phyloP scores from a whole-genome alignment of 1,140 invertebrate species.

The Papilio xuthus region DNA sequence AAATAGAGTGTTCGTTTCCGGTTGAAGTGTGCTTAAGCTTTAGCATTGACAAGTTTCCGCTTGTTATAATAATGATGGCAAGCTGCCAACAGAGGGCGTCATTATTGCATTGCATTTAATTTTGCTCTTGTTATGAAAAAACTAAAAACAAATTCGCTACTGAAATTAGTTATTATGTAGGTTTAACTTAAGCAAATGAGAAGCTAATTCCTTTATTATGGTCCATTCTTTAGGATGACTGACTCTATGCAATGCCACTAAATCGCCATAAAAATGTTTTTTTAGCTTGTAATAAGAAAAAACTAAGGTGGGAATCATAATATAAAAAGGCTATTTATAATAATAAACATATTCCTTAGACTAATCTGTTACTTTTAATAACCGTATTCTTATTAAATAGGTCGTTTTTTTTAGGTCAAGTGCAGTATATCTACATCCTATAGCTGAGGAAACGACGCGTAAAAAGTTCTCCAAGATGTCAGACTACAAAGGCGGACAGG shows the following conservation, averaged over 20 bases:
- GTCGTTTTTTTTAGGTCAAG: conserved; percentile 19
- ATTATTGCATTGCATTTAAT: conserved; percentile 19
- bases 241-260: no score
- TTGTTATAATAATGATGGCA: conserved; percentile 26
- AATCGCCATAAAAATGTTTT: no score
- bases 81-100: conserved; percentile 22
- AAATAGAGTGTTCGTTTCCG: conserved; percentile 9
- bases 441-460: conserved; percentile 17
- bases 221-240: no score
- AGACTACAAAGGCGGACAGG: conserved; percentile 18
- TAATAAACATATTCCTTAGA: no score
- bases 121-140: not conserved
- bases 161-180: not conserved
- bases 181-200: not conserved
- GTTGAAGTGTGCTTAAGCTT: conserved; percentile 13
- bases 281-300: no score
- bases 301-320: no score
- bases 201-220: no score
- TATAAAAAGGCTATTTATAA: no score
- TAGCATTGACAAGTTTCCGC: conserved; percentile 19
- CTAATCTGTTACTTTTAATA: not conserved
- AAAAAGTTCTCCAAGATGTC: conserved; percentile 8
- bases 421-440: conserved; percentile 15
- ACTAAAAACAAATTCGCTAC: not conserved
- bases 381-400: not conserved